Base-by-base conservation (phyloP, 2,113 vertebrate species). In the Campylorhamphus procurvoides region DNA sequence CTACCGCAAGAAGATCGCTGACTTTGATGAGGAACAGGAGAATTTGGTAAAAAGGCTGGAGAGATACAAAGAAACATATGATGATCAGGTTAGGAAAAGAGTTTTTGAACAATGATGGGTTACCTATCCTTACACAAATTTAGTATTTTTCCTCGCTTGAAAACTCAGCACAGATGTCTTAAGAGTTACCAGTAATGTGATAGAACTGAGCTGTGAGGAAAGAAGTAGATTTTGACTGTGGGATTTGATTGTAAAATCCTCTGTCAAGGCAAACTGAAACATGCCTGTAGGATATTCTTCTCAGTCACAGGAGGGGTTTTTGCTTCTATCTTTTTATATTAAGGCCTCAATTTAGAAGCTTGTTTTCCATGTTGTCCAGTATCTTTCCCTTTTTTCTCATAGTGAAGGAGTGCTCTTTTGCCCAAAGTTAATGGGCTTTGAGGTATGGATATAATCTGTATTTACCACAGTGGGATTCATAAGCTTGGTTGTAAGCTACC, bases 21-120 rank as follows among this genome's bases (percentile, higher is more conserved):
- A 98, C 95, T 99, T 98, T 78, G 99, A 99, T 23, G 97, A 95
- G 24, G 99, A 99, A n/a, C 98, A 99, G 1, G 99, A 99, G 56
- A 98, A 99, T 25, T 71, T 99, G n/a, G 35, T 99, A 18, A 98
- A 98, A 97, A 98, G 98, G 96, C 96, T 99, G 88, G 99, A 99
- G 60, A 98, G 97, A 50, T 99, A 98, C 96, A 99, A 94, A 89
- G 97, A 98, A 68, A 94, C 97, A 0, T 98, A 98, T 18, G 98
- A 99, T 29, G 98, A 98, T 28, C 99, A 99, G 98, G 99, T 99
- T 55, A 64, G 95, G 20, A 76, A 66, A 86, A 3, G 52, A 25
- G 12, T 8, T 39, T 47, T 46, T 18, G 58, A 46, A 5, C 28
- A 10, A 6, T 67, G 14, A 18, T 35, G 24, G 20, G 2, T 18